Evolutionary conservation across 2,888 invertebrate genomes (phyloP), one percentile per base, ranked within the genome.

Genomic region (Onchidella celtica): DNA sequence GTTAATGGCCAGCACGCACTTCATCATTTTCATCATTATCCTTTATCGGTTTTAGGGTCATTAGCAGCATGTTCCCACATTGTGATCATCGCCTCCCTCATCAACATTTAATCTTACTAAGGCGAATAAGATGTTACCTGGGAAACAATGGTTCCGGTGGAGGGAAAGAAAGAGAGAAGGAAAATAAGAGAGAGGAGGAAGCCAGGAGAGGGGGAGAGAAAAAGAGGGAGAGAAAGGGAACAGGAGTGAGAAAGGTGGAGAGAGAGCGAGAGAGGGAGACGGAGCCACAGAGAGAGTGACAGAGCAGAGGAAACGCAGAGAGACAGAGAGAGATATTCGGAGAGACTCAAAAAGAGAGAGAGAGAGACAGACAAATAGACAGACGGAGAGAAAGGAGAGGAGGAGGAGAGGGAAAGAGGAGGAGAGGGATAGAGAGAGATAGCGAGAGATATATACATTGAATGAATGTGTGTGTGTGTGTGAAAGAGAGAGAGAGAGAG

Each of bases 351-450:
- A 66, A 34, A 65, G 76, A 40, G 36, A 76, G 47, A 36, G 27
- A 63, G 24, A 27, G 63, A 27, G 3, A 32, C 2, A 63, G 63
- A 63, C 11, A 27, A 32, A 63, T 17, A 63, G 40, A 65, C 29
- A 76, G 65, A 74, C n/a, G 38, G 61, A 34, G 61, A 61, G n/a
- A n/a, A n/a, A n/a, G n/a, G 61, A 74, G 63, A 27, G 29, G 24
- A 3, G 27, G 27, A 29, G 4, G 29, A 17, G 29, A 63, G 24
- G 17, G 29, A 63, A 29, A 3, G 63, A 63, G 63, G 17, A 3
- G n/a, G 59, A 59, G 59, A 59, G 59, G 59, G 59, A 3, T 59
- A 21, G n/a, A n/a, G n/a, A n/a, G n/a, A n/a, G n/a, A n/a, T n/a
- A n/a, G n/a, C n/a, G n/a, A n/a, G n/a, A n/a, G n/a, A n/a, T n/a